Base-by-base conservation (phyloP, 2,797 vertebrate genomes). In the Argentina silus region DNA sequence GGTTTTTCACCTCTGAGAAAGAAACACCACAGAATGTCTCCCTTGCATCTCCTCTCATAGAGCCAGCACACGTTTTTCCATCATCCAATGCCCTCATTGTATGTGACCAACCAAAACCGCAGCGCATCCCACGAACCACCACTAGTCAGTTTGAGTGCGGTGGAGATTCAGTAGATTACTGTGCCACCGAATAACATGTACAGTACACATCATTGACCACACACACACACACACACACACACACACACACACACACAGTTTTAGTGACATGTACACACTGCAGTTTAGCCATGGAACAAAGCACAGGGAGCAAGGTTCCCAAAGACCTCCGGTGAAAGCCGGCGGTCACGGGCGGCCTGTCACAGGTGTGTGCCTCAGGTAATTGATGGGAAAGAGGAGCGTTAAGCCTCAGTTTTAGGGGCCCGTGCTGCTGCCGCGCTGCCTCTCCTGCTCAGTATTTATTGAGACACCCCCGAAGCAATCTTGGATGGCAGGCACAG, bases 401-500 rank as follows among this genome's bases (percentile, higher is more conserved):
- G 84, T 83, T 83, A 85, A 87, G 70, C 71, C 59, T 7, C 55
- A 44, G 61, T 71, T 82, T 86, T 76, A 70, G 71, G 72, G 77
- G 71, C 75, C 75, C 61, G 80, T 78, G 65, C 57, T 14, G 36
- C 36, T 78, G 81, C 56, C 81, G 81, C 79, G 77, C 82, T 4
- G 27, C 27, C 27, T 36, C 27, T 36, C 27, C 88, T 87, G 86
- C 87, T 89, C 90, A 83, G 84, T 93, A 91, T 91, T 93, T 92
- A 92, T 91, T 92, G 91, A 93, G 90, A 93, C 84, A 85, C 89
- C 85, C 89, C 82, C 78, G 86, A 90, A 91, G 90, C 90, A 93
- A 90, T 91, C 87, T 90, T 88, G 85, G 86, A 87, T 88, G 90
- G 89, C 90, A 88, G 87, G 85, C 86, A 83, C 92, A 93, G 92